A percentile compares a stretch with the other conserved stretches of the same genome.
These are phyloP conservation scores for Pararge aegeria DNA, from an alignment of 1,140 invertebrate species.

Conservation along the genomic window DNA sequence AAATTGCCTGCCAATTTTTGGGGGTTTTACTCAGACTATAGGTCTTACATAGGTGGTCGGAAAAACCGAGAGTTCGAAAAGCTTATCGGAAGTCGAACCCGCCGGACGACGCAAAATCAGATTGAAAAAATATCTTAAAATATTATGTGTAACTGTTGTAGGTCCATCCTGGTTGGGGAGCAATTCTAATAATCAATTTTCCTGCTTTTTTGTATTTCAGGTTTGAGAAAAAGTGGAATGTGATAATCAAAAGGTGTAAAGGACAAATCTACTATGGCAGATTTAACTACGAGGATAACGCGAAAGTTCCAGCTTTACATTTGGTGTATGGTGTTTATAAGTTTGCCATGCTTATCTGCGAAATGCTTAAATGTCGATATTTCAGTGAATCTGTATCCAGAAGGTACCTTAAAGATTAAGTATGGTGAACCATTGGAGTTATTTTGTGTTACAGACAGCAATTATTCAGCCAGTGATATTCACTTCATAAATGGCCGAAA, in stretches of 20 bases:
- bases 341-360: conserved; percentile 58
- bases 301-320: conserved; percentile 54
- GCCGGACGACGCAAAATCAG: too few species aligned
- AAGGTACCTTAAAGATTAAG: conserved; percentile 40
- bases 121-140: too few species aligned
- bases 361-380: conserved; percentile 52
- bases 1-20: too few species aligned
- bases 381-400: conserved; percentile 48
- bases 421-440: conserved; percentile 63
- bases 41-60: too few species aligned
- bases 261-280: conserved; percentile 52
- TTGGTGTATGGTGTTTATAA: conserved; percentile 56
- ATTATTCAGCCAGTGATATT: conserved; percentile 48
- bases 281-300: conserved; percentile 44
- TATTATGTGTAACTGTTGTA: too few species aligned
- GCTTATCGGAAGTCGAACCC: too few species aligned
- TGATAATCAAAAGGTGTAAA: conserved; percentile 44
- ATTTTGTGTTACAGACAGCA: conserved; percentile 55
- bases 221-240: conserved; percentile 45
- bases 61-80: too few species aligned
- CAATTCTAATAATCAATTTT: too few species aligned
- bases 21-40: too few species aligned
- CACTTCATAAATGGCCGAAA: conserved; percentile 44
- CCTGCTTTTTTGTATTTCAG: conserved; percentile 41
- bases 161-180: too few species aligned